phyloP scores from a whole-genome alignment of 2,113 vertebrate species.

The Oreamnos americanus region DNA sequence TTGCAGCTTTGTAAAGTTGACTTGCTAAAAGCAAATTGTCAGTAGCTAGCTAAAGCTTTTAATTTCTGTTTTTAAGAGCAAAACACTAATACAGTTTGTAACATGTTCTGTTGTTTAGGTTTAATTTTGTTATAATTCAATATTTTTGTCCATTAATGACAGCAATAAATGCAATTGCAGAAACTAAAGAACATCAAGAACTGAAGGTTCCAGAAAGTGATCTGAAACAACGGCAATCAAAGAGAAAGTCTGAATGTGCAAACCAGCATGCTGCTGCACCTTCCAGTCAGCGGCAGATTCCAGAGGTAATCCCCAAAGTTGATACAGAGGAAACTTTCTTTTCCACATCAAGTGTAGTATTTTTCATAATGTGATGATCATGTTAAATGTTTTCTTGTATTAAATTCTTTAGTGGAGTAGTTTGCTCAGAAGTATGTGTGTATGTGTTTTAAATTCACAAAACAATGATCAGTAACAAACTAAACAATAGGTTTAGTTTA shows the following conservation, averaged over 20 bases:
- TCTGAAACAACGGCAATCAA: constrained; percentile 62
- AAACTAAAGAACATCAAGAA: constrained; percentile 67
- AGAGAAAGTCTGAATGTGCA: constrained; percentile 62
- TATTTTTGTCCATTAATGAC: constrained; percentile 21
- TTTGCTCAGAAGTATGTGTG: not conserved
- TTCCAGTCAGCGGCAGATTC: constrained; percentile 61
- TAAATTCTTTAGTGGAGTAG: not conserved
- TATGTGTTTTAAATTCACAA: not conserved
- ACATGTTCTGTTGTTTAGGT: not conserved
- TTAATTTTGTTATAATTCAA: constrained; percentile 24
- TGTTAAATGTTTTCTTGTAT: constrained; percentile 2
- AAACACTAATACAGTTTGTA: not conserved
- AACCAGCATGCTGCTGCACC: constrained; percentile 39
- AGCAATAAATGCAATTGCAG: constrained; percentile 65
- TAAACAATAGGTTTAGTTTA: not conserved
- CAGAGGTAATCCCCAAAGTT: constrained; percentile 64
- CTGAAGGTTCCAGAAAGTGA: constrained; percentile 65
- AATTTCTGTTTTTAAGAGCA: constrained; percentile 15
- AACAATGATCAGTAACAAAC: not conserved
- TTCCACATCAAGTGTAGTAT: not conserved
- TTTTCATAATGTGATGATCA: not conserved
- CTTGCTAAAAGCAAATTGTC: not conserved
- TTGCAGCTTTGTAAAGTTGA: not conserved
- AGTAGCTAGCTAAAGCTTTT: not conserved
- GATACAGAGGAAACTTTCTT: constrained; percentile 72